Evolutionary conservation across 2,888 invertebrate genomes (phyloP).

Genomic region (Masnerella sp.): DNA sequence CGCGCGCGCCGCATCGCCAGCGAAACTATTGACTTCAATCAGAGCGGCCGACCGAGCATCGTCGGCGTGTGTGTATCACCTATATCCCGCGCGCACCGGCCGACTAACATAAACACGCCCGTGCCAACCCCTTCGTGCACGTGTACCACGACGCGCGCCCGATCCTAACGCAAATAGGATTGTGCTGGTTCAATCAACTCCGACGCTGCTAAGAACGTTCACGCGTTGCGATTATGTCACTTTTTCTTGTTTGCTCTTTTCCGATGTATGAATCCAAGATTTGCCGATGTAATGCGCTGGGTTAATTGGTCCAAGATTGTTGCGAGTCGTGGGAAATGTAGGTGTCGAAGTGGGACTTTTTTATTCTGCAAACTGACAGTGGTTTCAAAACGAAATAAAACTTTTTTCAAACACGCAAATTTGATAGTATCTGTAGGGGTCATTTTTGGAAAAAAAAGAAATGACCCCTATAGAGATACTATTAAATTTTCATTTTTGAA

Average conservation of each 20-base stretch:
- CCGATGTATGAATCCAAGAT: no score
- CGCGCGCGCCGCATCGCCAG: slow-evolving; percentile 61
- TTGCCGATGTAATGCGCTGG: no score
- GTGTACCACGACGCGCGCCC: slow-evolving; percentile 22
- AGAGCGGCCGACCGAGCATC: slow-evolving; percentile 62
- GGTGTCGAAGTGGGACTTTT: no score
- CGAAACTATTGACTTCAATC: slow-evolving; percentile 74
- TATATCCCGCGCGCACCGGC: slow-evolving; percentile 34
- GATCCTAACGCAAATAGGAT: slow-evolving; percentile 47
- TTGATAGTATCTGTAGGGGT: no score
- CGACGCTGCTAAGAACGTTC: slow-evolving; percentile 28
- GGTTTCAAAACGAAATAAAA: no score
- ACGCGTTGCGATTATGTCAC: neutral
- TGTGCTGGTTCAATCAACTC: slow-evolving; percentile 44
- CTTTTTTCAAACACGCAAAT: no score
- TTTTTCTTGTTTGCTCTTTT: no score
- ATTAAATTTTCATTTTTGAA: no score
- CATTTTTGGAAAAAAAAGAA: no score
- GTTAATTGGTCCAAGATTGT: neutral
- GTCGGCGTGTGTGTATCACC: slow-evolving; percentile 41
- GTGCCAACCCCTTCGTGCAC: slow-evolving; percentile 54
- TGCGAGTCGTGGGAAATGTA: no score
- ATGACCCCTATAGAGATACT: no score
- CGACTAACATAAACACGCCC: slow-evolving; percentile 47
- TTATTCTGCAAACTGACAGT: no score